A percentile compares a stretch with the other conserved stretches of the same genome.
These are phyloP conservation scores for Bugulina stolonifera DNA, from an alignment of 2,888 invertebrate species.

Conservation along the genomic window DNA sequence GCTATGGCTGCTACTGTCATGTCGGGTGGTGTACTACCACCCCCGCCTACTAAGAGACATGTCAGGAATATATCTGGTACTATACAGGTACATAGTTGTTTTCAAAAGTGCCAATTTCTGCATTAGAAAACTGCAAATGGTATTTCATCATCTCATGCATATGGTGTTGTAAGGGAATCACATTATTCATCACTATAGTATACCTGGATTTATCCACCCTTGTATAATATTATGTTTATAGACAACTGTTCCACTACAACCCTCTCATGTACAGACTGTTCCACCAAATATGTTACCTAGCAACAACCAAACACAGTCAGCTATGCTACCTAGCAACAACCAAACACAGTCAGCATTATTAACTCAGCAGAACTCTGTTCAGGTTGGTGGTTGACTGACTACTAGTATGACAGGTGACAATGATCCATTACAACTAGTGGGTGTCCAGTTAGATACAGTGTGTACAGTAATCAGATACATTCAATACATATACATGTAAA, in stretches of 20 bases:
- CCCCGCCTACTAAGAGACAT: slow-evolving; percentile 48
- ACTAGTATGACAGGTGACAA: too few relatives aligned
- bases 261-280: neutral
- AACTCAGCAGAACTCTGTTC: neutral
- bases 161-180: too few relatives aligned
- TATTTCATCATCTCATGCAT: too few relatives aligned
- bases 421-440: too few relatives aligned
- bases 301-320: neutral
- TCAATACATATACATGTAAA: too few relatives aligned
- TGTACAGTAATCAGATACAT: too few relatives aligned
- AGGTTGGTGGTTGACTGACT: too few relatives aligned
- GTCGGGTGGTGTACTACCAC: slow-evolving; percentile 40
- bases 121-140: too few relatives aligned
- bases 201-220: neutral
- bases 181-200: too few relatives aligned
- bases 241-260: neutral
- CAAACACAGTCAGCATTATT: neutral
- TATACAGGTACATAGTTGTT: slow-evolving; percentile 18
- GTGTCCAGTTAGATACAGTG: too few relatives aligned
- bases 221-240: neutral
- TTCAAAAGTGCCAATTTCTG: too few relatives aligned
- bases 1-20: neutral
- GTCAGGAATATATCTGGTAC: slow-evolving; percentile 41
- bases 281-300: neutral
- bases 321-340: neutral